A percentile compares a stretch with the other conserved stretches of the same genome.
These are phyloP conservation scores for Nemopilema nomurai DNA, from an alignment of 30 jellyfish, hydroid and myxozoan species.

Conservation along the genomic window DNA sequence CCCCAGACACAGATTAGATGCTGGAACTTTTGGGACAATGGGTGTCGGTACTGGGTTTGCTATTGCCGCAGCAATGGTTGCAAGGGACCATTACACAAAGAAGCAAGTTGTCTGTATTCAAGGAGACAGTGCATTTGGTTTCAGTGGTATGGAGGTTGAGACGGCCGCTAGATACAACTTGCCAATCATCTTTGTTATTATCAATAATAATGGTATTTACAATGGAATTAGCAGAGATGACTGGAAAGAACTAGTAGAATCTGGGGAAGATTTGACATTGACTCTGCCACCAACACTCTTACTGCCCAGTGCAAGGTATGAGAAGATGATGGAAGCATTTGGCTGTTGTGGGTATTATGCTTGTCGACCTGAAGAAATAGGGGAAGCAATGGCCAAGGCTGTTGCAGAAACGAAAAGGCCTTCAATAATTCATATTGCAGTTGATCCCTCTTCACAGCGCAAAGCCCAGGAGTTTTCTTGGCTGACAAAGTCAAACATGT, in stretches of 20 bases:
- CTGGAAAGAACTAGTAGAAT: constrained; percentile 51
- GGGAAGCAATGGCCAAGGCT: constrained; percentile 60
- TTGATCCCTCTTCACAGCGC: constrained; percentile 78
- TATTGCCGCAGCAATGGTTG: constrained; percentile 79
- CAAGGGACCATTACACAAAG: constrained; percentile 41
- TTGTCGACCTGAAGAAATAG: constrained; percentile 54
- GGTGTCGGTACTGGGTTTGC: constrained; percentile 96
- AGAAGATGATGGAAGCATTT: constrained; percentile 85
- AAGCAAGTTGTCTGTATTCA: constrained; percentile 84
- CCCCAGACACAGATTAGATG: constrained; percentile 85
- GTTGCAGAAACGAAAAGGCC: constrained; percentile 58
- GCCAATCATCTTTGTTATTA: constrained; percentile 79
- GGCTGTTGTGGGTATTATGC: constrained; percentile 81
- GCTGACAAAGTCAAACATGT: constrained; percentile 61
- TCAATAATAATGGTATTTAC: constrained; percentile 90
- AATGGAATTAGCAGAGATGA: constrained; percentile 76
- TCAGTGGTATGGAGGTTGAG: constrained; percentile 92
- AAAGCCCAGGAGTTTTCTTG: constrained; percentile 78
- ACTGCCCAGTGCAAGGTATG: constrained; percentile 77
- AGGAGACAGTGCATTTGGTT: constrained; percentile 97
- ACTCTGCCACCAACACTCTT: constrained; percentile 85
- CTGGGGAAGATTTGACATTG: constrained; percentile 52
- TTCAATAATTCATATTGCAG: constrained; percentile 66
- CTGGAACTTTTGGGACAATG: constrained; percentile 96
- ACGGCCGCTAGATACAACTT: constrained; percentile 82